These are phyloP conservation scores for Champsocephalus gunnari DNA, from an alignment of 2,797 vertebrate genomes.

Conservation along the genomic window DNA sequence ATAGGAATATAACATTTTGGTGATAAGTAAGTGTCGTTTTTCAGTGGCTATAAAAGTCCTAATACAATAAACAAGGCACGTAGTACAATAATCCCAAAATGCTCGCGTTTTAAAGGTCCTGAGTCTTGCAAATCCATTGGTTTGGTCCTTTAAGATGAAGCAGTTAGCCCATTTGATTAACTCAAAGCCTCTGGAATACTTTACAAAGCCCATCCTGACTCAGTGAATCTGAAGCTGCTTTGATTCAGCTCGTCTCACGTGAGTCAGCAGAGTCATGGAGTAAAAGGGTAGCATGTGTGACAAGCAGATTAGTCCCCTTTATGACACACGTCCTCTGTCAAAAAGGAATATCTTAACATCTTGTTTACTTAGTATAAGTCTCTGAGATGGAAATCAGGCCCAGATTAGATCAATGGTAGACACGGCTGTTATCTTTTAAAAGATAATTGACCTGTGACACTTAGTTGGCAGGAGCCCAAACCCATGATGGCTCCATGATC, in stretches of 20 bases:
- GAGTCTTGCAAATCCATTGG: conserved; percentile 1
- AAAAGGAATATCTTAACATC: conserved; percentile 61
- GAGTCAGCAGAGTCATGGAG: conserved; percentile 58
- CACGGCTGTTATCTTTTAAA: conserved; percentile 68
- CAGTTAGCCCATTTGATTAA: conserved; percentile 40
- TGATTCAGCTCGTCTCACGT: conserved; percentile 53
- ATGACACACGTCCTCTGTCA: conserved; percentile 58
- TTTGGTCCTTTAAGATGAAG: conserved; percentile 46
- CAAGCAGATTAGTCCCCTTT: conserved; percentile 63
- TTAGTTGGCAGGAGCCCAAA: conserved; percentile 68
- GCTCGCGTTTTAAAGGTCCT: conserved; percentile 18
- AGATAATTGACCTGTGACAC: conserved; percentile 79
- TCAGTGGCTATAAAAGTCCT: background rate
- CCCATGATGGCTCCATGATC: conserved; percentile 50
- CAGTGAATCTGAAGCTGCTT: conserved; percentile 50
- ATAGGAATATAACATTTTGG: background rate
- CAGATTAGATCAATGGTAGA: conserved; percentile 62
- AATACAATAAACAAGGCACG: too few species aligned
- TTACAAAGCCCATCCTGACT: conserved; percentile 37
- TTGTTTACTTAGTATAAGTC: conserved; percentile 63
- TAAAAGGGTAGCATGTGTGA: conserved; percentile 53
- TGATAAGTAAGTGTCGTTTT: background rate
- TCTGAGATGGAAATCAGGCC: conserved; percentile 62
- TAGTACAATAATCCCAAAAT: too few species aligned
- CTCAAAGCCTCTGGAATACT: conserved; percentile 42